Percentiles rank a stretch among this genome's conserved stretches.
phyloP scores from a whole-genome alignment of 2,113 vertebrate genomes.

The Clarias batrachus region DNA sequence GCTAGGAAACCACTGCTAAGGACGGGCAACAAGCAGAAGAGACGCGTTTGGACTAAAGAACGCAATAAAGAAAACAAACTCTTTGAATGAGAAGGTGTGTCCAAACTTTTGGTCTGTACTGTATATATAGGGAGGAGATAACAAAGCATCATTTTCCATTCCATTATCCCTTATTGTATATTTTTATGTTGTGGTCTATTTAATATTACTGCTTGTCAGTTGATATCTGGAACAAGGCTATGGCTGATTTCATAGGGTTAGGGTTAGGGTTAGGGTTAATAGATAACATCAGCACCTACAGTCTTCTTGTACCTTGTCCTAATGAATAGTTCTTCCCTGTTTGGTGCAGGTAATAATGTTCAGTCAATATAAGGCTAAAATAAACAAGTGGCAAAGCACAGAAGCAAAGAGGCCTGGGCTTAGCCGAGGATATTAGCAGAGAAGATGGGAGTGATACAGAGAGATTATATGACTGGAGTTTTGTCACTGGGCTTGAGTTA shows the following conservation, averaged over 20 bases:
- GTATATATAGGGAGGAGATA: neutral
- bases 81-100: too few species aligned
- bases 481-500: conserved; percentile 42
- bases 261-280: too few species aligned
- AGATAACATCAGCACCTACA: neutral
- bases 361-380: neutral
- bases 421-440: neutral
- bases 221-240: neutral
- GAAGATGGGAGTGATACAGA: conserved; percentile 27
- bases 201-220: neutral
- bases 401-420: neutral
- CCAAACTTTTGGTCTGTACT: too few species aligned
- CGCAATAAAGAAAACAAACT: too few species aligned
- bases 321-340: neutral
- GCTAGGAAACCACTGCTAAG: too few species aligned
- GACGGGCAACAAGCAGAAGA: too few species aligned
- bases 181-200: neutral
- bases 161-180: neutral
- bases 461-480: conserved; percentile 43
- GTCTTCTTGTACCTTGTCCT: neutral
- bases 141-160: neutral
- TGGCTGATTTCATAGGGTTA: neutral
- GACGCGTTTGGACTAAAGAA: too few species aligned
- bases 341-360: neutral
- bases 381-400: conserved; percentile 5